These are phyloP conservation scores for Notolepis coatsorum DNA, from an alignment of 2,797 vertebrate species.

Conservation along the genomic window DNA sequence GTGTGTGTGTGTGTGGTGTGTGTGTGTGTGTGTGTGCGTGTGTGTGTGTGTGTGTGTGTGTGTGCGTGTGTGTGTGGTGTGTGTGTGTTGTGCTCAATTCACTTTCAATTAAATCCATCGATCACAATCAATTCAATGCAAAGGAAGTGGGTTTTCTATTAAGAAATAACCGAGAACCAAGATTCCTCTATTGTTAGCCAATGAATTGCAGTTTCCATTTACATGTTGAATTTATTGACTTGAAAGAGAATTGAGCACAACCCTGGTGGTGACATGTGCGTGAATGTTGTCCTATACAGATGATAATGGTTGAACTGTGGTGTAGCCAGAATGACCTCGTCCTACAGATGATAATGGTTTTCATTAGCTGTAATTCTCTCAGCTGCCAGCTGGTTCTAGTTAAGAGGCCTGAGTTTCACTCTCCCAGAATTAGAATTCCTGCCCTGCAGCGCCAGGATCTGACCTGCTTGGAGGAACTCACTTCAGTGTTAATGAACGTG, in stretches of 20 bases:
- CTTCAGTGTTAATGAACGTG: slow-evolving; percentile 60
- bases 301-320: too few species aligned
- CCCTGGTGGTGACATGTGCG: too few species aligned
- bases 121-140: too few species aligned
- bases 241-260: too few species aligned
- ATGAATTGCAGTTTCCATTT: too few species aligned
- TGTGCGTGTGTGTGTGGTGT: slow-evolving; percentile 6
- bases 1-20: too few species aligned
- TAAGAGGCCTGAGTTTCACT: slow-evolving; percentile 61
- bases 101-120: too few species aligned
- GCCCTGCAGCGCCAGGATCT: slow-evolving; percentile 69
- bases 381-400: slow-evolving; percentile 77
- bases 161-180: too few species aligned
- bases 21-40: neutral
- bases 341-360: slow-evolving; percentile 81
- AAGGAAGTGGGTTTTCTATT: too few species aligned
- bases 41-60: neutral
- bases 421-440: slow-evolving; percentile 73
- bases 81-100: slow-evolving; percentile 52
- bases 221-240: too few species aligned
- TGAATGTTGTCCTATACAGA: too few species aligned
- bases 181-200: too few species aligned
- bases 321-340: slow-evolving; percentile 41
- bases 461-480: slow-evolving; percentile 73
- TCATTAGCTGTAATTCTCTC: slow-evolving; percentile 74